These are phyloP conservation scores for Macrophya annulata DNA, from an alignment of 2,888 invertebrate species.

Conservation along the genomic window DNA sequence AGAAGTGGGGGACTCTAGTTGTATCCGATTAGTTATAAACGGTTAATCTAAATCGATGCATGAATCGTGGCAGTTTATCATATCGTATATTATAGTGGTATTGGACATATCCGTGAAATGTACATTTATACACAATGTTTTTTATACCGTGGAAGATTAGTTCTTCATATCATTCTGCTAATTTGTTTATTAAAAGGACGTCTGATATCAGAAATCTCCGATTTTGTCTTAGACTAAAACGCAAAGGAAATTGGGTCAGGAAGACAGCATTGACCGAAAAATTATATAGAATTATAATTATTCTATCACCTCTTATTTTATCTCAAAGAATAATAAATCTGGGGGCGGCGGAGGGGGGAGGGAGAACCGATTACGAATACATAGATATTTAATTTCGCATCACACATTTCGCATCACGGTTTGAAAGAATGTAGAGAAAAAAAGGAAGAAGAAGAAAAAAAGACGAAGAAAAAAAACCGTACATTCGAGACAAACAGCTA, in stretches of 20 bases:
- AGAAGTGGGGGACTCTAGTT: background rate
- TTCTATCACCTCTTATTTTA: background rate
- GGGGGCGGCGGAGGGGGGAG: too few relatives aligned
- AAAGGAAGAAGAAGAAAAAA: too few relatives aligned
- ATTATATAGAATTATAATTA: background rate
- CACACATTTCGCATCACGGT: background rate
- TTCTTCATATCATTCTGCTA: background rate
- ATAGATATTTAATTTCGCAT: too few relatives aligned
- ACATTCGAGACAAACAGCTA: slow-evolving; percentile 1
- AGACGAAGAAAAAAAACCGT: background rate
- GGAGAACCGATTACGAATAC: background rate
- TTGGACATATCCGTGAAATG: background rate
- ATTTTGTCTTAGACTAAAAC: background rate
- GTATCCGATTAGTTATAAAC: slow-evolving; percentile 1
- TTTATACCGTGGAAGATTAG: background rate
- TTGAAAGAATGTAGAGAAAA: background rate
- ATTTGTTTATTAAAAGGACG: background rate
- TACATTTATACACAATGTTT: background rate
- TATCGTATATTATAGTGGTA: background rate
- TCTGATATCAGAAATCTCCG: background rate
- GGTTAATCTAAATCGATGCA: slow-evolving; percentile 32
- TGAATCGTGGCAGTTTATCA: slow-evolving; percentile 17
- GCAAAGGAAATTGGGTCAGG: background rate
- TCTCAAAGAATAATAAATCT: background rate
- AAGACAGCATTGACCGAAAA: background rate